Evolutionary conservation across 2,113 vertebrate genomes (phyloP).

Genomic region (Oplegnathus fasciatus): DNA sequence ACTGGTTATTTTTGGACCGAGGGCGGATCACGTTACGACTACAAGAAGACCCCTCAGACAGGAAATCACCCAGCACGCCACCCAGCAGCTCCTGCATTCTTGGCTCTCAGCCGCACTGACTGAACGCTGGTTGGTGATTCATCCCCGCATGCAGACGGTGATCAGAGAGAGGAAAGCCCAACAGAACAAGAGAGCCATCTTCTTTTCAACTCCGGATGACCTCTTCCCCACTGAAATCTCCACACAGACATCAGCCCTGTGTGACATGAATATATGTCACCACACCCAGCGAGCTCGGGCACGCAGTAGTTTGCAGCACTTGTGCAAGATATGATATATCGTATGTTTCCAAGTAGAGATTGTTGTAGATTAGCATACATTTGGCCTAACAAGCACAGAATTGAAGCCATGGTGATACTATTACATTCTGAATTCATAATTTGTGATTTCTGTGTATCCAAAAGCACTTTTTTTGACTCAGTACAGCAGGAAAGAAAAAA

Average conservation of each 20-base stretch:
- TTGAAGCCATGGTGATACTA: background rate
- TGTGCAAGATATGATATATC: background rate
- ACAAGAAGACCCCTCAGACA: constrained; percentile 80
- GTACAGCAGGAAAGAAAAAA: background rate
- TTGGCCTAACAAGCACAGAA: background rate
- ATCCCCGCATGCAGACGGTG: constrained; percentile 32
- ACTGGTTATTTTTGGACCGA: constrained; percentile 81
- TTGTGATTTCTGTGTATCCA: background rate
- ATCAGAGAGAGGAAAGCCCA: constrained; percentile 69
- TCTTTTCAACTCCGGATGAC: constrained; percentile 69
- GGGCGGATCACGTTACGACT: constrained; percentile 75
- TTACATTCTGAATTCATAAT: background rate
- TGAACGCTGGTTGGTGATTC: constrained; percentile 55
- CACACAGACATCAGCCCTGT: constrained; percentile 22
- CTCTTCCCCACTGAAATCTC: constrained; percentile 48
- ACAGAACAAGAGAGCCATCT: constrained; percentile 58
- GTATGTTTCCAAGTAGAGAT: background rate
- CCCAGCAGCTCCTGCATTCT: constrained; percentile 70
- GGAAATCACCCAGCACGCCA: constrained; percentile 80
- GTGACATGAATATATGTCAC: constrained; percentile 24
- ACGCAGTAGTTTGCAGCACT: background rate
- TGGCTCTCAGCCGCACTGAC: constrained; percentile 57
- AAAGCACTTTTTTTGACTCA: background rate
- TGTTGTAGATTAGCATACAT: background rate
- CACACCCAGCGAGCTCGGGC: constrained; percentile 9